Percentiles rank a stretch among this genome's conserved stretches.
These are phyloP conservation scores for Pontoporia blainvillei DNA, from an alignment of 2,113 vertebrate genomes.

Conservation along the genomic window DNA sequence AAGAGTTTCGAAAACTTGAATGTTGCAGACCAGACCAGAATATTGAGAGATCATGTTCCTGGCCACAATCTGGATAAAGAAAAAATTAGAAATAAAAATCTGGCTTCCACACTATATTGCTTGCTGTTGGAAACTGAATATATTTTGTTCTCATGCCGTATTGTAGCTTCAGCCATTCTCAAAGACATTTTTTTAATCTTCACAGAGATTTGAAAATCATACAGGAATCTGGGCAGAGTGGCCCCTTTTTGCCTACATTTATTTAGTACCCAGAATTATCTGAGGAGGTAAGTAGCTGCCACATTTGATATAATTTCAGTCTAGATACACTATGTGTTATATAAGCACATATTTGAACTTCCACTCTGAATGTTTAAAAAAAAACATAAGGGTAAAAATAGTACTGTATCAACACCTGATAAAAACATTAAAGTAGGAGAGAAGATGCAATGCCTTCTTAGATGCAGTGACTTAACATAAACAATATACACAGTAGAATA, in stretches of 20 bases:
- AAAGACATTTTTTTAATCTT: background rate
- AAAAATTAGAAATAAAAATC: background rate
- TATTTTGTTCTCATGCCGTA: background rate
- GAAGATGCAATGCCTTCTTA: background rate
- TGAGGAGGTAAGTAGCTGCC: background rate
- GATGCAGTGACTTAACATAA: background rate
- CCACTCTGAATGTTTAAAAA: background rate
- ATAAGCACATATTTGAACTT: background rate
- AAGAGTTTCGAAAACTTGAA: background rate
- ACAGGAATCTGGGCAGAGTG: background rate
- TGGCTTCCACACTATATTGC: background rate
- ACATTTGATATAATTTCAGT: background rate
- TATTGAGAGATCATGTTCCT: background rate
- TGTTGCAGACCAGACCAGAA: background rate
- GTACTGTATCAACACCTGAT: background rate
- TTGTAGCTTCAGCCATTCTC: background rate
- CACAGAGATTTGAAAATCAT: background rate
- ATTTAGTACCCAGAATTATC: background rate
- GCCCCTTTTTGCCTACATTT: background rate
- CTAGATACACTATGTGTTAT: background rate
- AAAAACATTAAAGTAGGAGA: background rate
- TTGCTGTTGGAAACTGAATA: background rate
- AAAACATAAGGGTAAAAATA: background rate
- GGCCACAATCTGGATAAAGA: background rate
- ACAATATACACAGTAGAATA: background rate